Evolutionary conservation across 2,113 vertebrate species (phyloP).

Genomic region (Monarcha castaneiventris): DNA sequence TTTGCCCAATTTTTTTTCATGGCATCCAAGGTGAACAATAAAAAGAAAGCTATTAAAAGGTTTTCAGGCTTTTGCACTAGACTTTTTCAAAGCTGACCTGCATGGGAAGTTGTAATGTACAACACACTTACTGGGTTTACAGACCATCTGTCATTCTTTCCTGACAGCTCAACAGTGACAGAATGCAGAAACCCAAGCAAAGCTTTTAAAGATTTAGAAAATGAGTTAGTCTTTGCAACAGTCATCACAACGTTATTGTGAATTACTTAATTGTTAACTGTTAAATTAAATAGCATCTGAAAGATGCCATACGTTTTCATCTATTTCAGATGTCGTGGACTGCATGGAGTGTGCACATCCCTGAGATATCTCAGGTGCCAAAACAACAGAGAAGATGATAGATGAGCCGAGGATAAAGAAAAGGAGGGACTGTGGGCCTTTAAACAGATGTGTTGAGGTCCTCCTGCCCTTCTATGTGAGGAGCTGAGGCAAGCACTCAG

Average conservation of each 20-base stretch:
- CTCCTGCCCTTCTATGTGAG: background rate
- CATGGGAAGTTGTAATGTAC: background rate
- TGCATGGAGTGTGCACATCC: background rate
- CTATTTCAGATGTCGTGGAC: background rate
- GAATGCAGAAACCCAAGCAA: background rate
- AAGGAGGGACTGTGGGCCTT: background rate
- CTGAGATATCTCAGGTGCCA: background rate
- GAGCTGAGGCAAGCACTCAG: background rate
- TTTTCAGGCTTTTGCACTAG: background rate
- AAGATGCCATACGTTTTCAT: background rate
- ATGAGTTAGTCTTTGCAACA: background rate
- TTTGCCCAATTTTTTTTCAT: background rate
- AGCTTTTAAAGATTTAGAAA: background rate
- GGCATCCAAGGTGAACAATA: background rate
- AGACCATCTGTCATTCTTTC: background rate
- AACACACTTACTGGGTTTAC: background rate
- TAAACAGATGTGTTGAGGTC: background rate
- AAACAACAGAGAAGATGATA: background rate
- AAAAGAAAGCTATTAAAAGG: background rate
- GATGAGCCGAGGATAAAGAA: background rate
- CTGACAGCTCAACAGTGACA: background rate
- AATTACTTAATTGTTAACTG: background rate
- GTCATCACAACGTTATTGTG: slow-evolving; percentile 14
- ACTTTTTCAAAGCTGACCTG: background rate
- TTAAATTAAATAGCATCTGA: background rate